phyloP scores from a whole-genome alignment of 2,888 invertebrate genomes.

The Tinea trinotella region DNA sequence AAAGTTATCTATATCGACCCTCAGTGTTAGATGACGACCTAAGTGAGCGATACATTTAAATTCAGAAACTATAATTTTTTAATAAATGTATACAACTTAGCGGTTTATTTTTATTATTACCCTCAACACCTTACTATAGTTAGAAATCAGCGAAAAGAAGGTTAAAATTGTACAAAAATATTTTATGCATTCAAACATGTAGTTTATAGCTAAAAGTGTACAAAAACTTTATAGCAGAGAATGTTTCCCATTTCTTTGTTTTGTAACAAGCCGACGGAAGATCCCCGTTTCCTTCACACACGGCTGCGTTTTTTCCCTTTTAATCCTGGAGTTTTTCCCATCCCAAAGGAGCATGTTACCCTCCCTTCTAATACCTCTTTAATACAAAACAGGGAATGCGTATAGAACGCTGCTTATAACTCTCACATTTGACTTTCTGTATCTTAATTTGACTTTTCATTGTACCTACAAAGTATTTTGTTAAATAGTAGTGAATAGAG shows the following conservation, averaged over 20 bases:
- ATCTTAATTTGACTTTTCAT: neutral
- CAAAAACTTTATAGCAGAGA: slow-evolving; percentile 27
- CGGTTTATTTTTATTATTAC: no score
- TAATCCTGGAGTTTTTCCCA: slow-evolving; percentile 57
- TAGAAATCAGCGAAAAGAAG: no score
- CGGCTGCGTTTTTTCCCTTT: slow-evolving; percentile 56
- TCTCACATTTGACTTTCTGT: slow-evolving; percentile 5
- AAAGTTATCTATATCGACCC: no score
- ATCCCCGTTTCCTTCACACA: slow-evolving; percentile 55
- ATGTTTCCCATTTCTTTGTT: slow-evolving; percentile 61
- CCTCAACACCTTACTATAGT: no score
- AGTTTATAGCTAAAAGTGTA: neutral
- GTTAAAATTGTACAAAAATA: no score
- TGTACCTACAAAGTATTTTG: no score
- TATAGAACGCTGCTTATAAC: slow-evolving; percentile 10
- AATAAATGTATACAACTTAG: no score
- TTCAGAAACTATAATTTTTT: no score
- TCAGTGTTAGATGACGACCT: no score
- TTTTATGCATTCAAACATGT: no score
- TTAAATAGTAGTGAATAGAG: no score
- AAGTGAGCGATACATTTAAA: no score
- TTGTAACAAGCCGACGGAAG: slow-evolving; percentile 35
- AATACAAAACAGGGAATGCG: slow-evolving; percentile 12
- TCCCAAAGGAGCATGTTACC: slow-evolving; percentile 35
- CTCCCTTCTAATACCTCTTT: slow-evolving; percentile 13